These are phyloP conservation scores for Drosophila miranda DNA, from an alignment of 1,140 invertebrate genomes.

Conservation along the genomic window DNA sequence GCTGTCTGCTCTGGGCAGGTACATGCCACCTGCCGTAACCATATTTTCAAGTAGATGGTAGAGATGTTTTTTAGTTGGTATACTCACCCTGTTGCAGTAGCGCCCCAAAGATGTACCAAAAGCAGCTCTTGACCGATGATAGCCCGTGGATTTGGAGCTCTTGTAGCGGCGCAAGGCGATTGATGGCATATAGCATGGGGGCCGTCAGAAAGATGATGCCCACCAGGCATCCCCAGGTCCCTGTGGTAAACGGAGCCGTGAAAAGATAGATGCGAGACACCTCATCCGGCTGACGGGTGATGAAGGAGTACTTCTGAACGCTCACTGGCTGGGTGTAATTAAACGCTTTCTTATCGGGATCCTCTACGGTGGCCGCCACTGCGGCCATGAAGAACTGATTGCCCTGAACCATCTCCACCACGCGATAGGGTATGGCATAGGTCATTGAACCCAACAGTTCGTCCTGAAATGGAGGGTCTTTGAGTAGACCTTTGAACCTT, in stretches of 20 bases:
- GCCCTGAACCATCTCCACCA: slow-evolving; percentile 61
- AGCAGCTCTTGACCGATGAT: slow-evolving; percentile 88
- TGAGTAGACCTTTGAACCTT: too few relatives aligned
- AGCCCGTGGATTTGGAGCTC: slow-evolving; percentile 86
- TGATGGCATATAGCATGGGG: slow-evolving; percentile 90
- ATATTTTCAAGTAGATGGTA: background rate
- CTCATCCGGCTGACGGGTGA: slow-evolving; percentile 89
- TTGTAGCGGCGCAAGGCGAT: slow-evolving; percentile 88
- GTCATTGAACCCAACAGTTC: slow-evolving; percentile 67
- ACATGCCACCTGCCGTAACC: slow-evolving; percentile 88
- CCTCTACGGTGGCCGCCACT: slow-evolving; percentile 87
- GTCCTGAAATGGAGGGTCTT: slow-evolving; percentile 29
- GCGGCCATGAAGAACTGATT: slow-evolving; percentile 87
- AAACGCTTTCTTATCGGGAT: slow-evolving; percentile 85
- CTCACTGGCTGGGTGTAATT: slow-evolving; percentile 92
- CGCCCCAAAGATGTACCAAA: slow-evolving; percentile 95
- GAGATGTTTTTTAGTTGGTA: background rate
- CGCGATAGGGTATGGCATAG: slow-evolving; percentile 63
- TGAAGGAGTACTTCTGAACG: slow-evolving; percentile 90
- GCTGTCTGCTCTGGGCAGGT: slow-evolving; percentile 91
- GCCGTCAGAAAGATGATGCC: slow-evolving; percentile 89
- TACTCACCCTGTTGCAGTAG: slow-evolving; percentile 92
- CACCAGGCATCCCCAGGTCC: slow-evolving; percentile 92
- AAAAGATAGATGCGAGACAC: slow-evolving; percentile 91
- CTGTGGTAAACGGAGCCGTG: slow-evolving; percentile 90